Evolutionary conservation across 2,113 vertebrate species (phyloP).

Genomic region (Sterna hirundo): DNA sequence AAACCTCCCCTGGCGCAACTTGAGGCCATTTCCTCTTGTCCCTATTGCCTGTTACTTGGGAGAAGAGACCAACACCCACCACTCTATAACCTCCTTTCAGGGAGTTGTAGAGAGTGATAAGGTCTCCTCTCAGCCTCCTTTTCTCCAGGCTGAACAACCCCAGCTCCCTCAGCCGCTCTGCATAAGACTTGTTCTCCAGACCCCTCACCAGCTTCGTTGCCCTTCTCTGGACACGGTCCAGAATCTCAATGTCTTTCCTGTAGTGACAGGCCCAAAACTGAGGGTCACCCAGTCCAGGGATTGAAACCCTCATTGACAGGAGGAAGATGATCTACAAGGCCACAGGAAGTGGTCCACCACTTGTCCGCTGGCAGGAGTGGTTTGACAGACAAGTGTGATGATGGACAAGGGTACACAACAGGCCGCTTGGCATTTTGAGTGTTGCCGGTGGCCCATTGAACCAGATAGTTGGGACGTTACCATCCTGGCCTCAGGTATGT

Average conservation of each 20-base stretch:
- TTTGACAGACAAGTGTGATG: not conserved
- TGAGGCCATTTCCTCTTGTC: not conserved
- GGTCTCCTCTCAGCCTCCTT: not conserved
- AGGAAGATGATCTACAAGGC: not conserved
- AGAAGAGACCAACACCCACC: not conserved
- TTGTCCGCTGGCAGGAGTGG: not conserved
- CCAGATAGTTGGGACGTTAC: not conserved
- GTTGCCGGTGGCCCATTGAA: not conserved
- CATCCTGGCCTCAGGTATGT: not conserved
- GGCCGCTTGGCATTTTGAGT: not conserved
- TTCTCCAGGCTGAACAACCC: not conserved
- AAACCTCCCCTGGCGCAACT: not conserved
- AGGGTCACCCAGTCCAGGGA: not conserved
- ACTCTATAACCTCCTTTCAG: not conserved
- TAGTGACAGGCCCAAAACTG: not conserved
- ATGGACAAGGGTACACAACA: fast-evolving
- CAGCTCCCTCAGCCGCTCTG: not conserved
- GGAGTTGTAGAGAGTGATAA: not conserved
- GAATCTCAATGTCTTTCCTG: not conserved
- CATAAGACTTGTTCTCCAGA: not conserved
- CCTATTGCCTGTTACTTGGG: not conserved
- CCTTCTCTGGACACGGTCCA: not conserved
- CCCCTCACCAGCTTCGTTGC: not conserved
- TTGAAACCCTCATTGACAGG: not conserved
- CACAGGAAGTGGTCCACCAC: not conserved